Base-by-base conservation (phyloP, 2,113 vertebrate species). In the Phylloscopus trochilus region DNA sequence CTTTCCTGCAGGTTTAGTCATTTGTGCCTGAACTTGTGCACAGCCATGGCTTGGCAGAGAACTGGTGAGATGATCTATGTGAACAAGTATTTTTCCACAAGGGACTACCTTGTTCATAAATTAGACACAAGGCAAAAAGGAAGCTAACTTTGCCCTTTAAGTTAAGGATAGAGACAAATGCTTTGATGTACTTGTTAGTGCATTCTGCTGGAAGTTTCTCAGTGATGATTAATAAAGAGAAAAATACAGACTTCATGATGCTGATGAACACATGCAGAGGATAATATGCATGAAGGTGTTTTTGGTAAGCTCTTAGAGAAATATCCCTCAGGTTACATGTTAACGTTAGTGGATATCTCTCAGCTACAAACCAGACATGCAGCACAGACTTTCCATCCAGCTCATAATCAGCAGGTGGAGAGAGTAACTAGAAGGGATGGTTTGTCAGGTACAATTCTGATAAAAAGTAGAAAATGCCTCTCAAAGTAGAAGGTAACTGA, bases 21-120 rank as follows among this genome's bases (percentile, higher is more conserved):
- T 64, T 56, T 49, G 24, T 86, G 58, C 53, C 31, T 58, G 52
- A 33, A 37, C 24, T 69, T 64, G 22, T 0, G 0, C 17, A 2
- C 0, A 1, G 30, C 15, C 39, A 4, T 18, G 33, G 44, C 35
- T 59, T 31, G 27, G n/a, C 15, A 27, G 35, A 83, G 24, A 64
- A 14, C 9, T 33, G 14, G 33, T 43, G 63, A 47, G 39, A 76
- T 27, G 35, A 39, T 4, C 21, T 23, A 2, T 1, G 6, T 46
- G 31, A 83, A 72, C 9, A 55, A 55, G 26, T 20, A 33, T 4
- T 35, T 13, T 52, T 51, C 53, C 66, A 37, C 31, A 39, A 39
- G 5, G 13, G 6, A 68, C 30, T 27, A 21, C 16, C 15, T 73
- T 69, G 41, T 44, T 74, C 46, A 68, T 27, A 64, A 83, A 60